phyloP scores from a whole-genome alignment of 35 echinoderm and acorn worm genomes.

The Lytechinus variegatus region DNA sequence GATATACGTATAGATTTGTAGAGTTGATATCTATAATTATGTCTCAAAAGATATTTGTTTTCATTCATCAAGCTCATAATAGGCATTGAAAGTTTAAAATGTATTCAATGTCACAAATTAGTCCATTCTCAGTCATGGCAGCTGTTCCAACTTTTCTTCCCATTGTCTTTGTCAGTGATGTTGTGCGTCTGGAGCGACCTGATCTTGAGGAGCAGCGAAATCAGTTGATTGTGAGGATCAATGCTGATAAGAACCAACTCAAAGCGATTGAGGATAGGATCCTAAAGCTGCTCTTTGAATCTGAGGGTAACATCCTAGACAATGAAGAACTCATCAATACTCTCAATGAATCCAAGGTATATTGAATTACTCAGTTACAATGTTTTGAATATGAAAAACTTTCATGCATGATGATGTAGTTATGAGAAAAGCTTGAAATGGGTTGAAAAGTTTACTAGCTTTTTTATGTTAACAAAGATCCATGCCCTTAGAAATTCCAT shows the following conservation, averaged over 20 bases:
- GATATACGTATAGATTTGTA: too few relatives aligned
- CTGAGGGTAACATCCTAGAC: slow-evolving; percentile 98
- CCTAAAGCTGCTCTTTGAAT: slow-evolving; percentile 90
- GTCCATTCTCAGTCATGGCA: not conserved
- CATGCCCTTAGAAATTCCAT: too few relatives aligned
- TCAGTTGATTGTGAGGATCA: slow-evolving; percentile 98
- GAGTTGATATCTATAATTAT: too few relatives aligned
- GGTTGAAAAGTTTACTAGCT: too few relatives aligned
- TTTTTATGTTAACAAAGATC: too few relatives aligned
- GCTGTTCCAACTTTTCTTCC: not conserved
- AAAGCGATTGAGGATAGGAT: slow-evolving; percentile 98
- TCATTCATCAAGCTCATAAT: not conserved
- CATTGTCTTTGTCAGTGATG: slow-evolving; percentile 73
- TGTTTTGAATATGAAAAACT: not conserved
- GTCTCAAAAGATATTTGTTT: too few relatives aligned
- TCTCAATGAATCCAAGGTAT: slow-evolving; percentile 98
- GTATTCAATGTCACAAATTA: not conserved
- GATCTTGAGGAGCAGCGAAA: slow-evolving; percentile 97
- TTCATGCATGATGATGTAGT: too few relatives aligned
- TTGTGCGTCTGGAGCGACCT: slow-evolving; percentile 92
- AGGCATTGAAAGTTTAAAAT: not conserved
- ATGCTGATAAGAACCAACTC: slow-evolving; percentile 96
- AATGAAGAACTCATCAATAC: slow-evolving; percentile 99
- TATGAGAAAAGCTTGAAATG: too few relatives aligned
- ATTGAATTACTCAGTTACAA: not conserved